Base-by-base conservation (phyloP, 2,113 vertebrate genomes). In the Petrocephalus zakoni region DNA sequence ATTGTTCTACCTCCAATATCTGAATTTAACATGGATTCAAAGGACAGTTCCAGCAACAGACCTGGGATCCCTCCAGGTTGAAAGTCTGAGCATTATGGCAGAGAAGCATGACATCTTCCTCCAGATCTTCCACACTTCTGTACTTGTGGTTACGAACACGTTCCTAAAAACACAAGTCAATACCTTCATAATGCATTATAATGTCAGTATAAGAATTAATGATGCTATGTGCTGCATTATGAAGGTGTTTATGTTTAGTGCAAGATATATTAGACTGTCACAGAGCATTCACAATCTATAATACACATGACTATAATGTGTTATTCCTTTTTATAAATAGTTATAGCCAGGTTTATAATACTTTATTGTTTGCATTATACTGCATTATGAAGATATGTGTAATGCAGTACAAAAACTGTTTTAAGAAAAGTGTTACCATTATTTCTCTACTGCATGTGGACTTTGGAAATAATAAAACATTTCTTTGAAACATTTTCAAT, bases 61-160 rank as follows among this genome's bases (percentile, higher is more conserved):
- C 98, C 98, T 99, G 98, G 91, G 98, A 99, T 93, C 98, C 98
- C 90, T 99, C 98, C 94, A 99, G 92, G 93, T 99, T 99, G 93
- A 98, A 99, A 0, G 98, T 99, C 94, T 99, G 98, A 83, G 98
- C 98, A 22, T 99, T 99, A 94, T 98, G 97, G 93, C 98, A 99
- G 84, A 99, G 96, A 89, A 98, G 96, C 95, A 97, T 97, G 88
- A 99, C 94, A 25, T 99, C 98, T 89, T 98, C 99, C 91, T 99
- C 98, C 93, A 99, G 93, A 93, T 99, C 98, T 13, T 96, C 95
- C 90, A 99, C 95, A 92, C 96, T 98, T 92, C 98, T 96, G 94
- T 99, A 99, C 91, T 99, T 99, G 93, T 99, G 98, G 91, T 98
- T 99, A 88, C 98, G 98, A 85, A 99, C 99, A 91, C 98, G 96